Percentiles rank a stretch among this genome's conserved stretches.
Conservation (phyloP, 2,888 invertebrate species). For the Eupsilia transversa region DNA sequence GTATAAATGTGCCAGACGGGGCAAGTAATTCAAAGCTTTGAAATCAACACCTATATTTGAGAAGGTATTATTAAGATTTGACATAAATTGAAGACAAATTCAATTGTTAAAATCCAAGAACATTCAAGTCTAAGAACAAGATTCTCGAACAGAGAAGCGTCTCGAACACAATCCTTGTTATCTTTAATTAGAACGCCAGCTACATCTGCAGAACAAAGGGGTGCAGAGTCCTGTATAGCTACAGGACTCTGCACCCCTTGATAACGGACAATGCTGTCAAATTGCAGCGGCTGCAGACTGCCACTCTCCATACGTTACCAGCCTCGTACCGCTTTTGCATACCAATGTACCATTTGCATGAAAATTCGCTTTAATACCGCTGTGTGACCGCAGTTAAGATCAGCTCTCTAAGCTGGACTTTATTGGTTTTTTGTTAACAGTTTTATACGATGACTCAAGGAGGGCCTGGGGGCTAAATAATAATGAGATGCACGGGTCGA, state of each 20-base stretch:
- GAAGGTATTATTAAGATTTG: neutral
- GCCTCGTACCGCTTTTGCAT: conserved; percentile 30
- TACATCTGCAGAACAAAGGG: conserved; percentile 20
- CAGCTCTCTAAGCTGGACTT: conserved; percentile 4
- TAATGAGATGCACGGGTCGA: no score
- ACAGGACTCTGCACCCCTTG: no score
- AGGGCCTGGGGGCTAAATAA: neutral
- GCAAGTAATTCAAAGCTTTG: neutral
- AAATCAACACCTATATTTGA: neutral
- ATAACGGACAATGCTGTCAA: conserved; percentile 37
- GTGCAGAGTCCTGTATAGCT: neutral
- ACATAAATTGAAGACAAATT: neutral
- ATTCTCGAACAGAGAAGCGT: neutral
- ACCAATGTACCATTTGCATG: conserved; percentile 52
- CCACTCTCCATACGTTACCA: conserved; percentile 7
- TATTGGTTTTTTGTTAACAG: conserved; percentile 20
- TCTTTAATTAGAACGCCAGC: neutral
- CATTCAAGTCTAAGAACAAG: neutral
- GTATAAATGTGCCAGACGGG: neutral
- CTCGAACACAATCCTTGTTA: conserved; percentile 11
- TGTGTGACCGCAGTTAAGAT: conserved; percentile 30
- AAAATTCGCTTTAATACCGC: conserved; percentile 27
- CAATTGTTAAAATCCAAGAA: neutral
- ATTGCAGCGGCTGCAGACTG: conserved; percentile 29
- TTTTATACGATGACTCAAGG: neutral